Evolutionary conservation across 2,888 invertebrate genomes (phyloP), one percentile per base, ranked within the genome.

Genomic region (Clanis bilineata): DNA sequence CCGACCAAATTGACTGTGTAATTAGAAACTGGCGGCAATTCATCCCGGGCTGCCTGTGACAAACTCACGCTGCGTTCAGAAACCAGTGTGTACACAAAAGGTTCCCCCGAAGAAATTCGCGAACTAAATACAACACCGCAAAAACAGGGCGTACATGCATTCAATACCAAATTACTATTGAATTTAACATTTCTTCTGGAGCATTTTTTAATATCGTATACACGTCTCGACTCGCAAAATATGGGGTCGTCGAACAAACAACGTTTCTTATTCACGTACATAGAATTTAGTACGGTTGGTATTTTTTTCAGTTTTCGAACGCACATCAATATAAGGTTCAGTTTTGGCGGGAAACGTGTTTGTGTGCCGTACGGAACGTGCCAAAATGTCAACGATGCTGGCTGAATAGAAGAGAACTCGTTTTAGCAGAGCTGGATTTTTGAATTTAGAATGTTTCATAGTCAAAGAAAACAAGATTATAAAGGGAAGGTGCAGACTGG

Each of bases 1-100:
- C 84, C 85, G 72, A 82, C 83, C 86, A 91, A 91, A 91, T 91
- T 90, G 90, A 90, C 79, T 90, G 90, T 90, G 86, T 91, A 90
- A 91, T 91, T 90, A 88, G 82, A 85, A 85, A 81, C 83, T 51
- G 79, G 79, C 82, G 76, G 73, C 74, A 77, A 84, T 88, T 86
- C 85, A 85, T 77, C 64, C 77, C 75, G 73, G 76, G 74, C 73
- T 75, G 70, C 76, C 75, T 75, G 74, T 79, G 82, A 76, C 75
- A 83, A 84, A 82, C 83, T 85, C 91, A 90, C 74, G 90, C 90
- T 88, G 90, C 56, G 90, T 69, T 68, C 81, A 68, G 77, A 86
- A 90, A 90, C 90, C 90, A 89, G 90, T 88, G 84, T 80, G 80
- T 79, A 86, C 83, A 89, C 85, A 88, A 85, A 81, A 80, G 79